Evolutionary conservation across 2,888 invertebrate species (phyloP).

Genomic region (Melanotus villosus): DNA sequence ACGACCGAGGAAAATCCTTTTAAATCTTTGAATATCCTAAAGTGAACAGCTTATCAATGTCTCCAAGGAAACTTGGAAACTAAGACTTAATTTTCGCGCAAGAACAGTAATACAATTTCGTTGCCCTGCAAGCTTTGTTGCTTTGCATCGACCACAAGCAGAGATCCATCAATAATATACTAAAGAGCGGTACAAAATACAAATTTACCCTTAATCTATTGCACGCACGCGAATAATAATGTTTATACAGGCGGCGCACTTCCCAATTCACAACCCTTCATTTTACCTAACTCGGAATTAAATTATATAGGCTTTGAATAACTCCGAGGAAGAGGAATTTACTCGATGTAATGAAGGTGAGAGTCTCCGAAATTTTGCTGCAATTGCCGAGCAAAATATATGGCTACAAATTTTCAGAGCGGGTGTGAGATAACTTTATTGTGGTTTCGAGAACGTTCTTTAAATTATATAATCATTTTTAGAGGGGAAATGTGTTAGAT

Average conservation of each 20-base stretch:
- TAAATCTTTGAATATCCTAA: background rate
- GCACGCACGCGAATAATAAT: slow-evolving; percentile 18
- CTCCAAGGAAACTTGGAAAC: slow-evolving; percentile 1
- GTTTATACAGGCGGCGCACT: slow-evolving; percentile 17
- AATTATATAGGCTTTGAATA: slow-evolving; percentile 25
- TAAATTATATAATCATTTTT: slow-evolving; percentile 1
- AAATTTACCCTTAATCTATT: slow-evolving; percentile 22
- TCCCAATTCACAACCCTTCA: slow-evolving; percentile 14
- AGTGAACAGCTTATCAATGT: slow-evolving; percentile 6
- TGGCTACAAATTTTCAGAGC: slow-evolving; percentile 14
- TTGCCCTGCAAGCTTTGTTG: slow-evolving; percentile 6
- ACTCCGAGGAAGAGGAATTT: slow-evolving; percentile 14
- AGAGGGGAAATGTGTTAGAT: background rate
- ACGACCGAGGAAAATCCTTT: background rate
- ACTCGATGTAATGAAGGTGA: slow-evolving; percentile 15
- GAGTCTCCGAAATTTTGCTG: background rate
- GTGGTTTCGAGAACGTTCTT: background rate
- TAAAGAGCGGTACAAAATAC: slow-evolving; percentile 13
- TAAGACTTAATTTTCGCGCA: background rate
- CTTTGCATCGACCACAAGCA: background rate
- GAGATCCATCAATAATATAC: slow-evolving; percentile 15
- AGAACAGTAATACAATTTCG: slow-evolving; percentile 3
- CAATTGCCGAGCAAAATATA: background rate
- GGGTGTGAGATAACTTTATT: background rate
- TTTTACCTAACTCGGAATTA: slow-evolving; percentile 13